Evolutionary conservation across 2,797 vertebrate genomes (phyloP).

Genomic region (Acanthurus tractus): DNA sequence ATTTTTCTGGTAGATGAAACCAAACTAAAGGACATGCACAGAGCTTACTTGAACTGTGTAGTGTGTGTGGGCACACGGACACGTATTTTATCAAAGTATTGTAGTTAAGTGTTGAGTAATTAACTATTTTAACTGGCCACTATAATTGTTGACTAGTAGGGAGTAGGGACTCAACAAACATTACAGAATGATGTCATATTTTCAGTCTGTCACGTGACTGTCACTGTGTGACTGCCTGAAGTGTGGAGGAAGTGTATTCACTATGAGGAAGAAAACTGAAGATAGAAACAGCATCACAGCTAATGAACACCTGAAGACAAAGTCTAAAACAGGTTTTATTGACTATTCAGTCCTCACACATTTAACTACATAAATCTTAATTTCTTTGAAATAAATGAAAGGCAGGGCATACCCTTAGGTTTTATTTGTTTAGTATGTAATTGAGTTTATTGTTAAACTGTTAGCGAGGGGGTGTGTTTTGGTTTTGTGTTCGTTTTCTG

Average conservation of each 20-base stretch:
- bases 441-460: constrained; percentile 1
- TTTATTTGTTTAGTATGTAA: constrained; percentile 36
- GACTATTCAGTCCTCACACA: constrained; percentile 17
- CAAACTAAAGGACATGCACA: constrained; percentile 65
- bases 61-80: constrained; percentile 9
- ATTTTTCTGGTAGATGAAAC: constrained; percentile 76
- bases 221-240: neutral
- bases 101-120: neutral
- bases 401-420: constrained; percentile 23
- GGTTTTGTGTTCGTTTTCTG: constrained; percentile 35
- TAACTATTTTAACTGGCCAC: neutral
- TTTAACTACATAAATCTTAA: constrained; percentile 24
- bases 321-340: neutral
- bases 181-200: neutral
- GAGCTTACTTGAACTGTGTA: constrained; percentile 52
- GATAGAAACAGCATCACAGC: neutral
- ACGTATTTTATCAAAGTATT: constrained; percentile 2
- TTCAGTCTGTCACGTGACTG: neutral
- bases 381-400: constrained; percentile 31
- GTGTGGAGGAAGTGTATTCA: neutral
- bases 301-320: constrained; percentile 8
- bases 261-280: neutral
- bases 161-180: neutral
- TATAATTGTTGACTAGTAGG: neutral
- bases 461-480: constrained; percentile 5